Evolutionary conservation across 2,797 vertebrate genomes (phyloP).

Genomic region (Megaceryle alcyon): DNA sequence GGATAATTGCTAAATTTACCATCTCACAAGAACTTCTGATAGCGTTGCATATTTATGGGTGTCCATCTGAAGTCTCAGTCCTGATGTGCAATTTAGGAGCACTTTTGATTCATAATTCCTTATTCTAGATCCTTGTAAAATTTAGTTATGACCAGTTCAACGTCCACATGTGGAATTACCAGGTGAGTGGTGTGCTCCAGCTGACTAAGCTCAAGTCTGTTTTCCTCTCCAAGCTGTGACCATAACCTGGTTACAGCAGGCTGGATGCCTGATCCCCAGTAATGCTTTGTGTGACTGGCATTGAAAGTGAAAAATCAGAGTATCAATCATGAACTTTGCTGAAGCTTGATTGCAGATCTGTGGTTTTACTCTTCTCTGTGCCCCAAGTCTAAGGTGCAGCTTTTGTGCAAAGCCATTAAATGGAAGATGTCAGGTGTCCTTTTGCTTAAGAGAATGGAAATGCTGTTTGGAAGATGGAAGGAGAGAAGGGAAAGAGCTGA

Average conservation of each 20-base stretch:
- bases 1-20: not conserved
- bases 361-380: not conserved
- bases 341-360: not conserved
- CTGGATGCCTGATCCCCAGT: not conserved
- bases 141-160: not conserved
- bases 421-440: not conserved
- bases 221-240: not conserved
- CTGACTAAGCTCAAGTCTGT: not conserved
- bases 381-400: not conserved
- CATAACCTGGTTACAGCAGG: not conserved
- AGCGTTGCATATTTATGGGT: not conserved
- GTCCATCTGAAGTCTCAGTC: not conserved
- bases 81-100: not conserved
- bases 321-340: not conserved
- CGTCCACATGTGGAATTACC: fast-evolving
- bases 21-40: not conserved
- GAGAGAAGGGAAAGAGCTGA: not conserved
- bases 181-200: not conserved
- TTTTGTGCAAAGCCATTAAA: not conserved
- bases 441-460: not conserved
- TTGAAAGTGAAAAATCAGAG: not conserved
- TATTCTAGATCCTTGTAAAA: not conserved
- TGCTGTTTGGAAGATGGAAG: not conserved
- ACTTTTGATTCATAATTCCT: not conserved
- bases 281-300: not conserved